Percentiles rank a stretch among this genome's conserved stretches.
These are phyloP conservation scores for Iphiclides podalirius DNA, from an alignment of 2,888 invertebrate species.

Conservation along the genomic window DNA sequence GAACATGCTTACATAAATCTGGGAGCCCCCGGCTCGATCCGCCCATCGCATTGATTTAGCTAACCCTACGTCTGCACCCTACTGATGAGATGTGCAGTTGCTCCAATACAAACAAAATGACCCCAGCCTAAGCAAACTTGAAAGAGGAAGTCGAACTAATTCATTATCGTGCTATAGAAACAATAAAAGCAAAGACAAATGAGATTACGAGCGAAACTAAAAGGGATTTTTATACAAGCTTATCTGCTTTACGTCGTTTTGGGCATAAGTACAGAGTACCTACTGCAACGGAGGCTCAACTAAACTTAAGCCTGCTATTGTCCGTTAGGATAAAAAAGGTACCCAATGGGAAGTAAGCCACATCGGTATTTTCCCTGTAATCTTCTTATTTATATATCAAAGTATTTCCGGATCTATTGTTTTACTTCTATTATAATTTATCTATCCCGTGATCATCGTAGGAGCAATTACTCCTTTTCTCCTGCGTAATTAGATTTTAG, in stretches of 20 bases:
- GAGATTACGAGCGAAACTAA: conserved; percentile 68
- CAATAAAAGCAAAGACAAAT: conserved; percentile 68
- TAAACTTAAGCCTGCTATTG: conserved; percentile 63
- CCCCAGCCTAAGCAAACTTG: conserved; percentile 44
- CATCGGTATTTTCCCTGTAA: conserved; percentile 47
- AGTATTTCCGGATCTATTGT: conserved; percentile 51
- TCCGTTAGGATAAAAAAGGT: conserved; percentile 68
- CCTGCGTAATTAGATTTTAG: neutral
- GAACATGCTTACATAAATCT: conserved; percentile 57
- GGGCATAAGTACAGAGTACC: conserved; percentile 62
- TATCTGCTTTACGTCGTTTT: conserved; percentile 68
- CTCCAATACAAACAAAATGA: conserved; percentile 64
- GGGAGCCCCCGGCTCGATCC: conserved; percentile 56
- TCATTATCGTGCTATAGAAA: conserved; percentile 56
- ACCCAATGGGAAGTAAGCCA: conserved; percentile 44
- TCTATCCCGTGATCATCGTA: neutral
- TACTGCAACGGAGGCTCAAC: conserved; percentile 59
- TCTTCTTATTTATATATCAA: conserved; percentile 58
- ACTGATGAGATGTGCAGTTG: conserved; percentile 54
- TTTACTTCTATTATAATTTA: conserved; percentile 35
- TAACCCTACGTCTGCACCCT: conserved; percentile 56
- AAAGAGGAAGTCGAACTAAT: conserved; percentile 40
- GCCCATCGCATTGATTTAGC: conserved; percentile 63
- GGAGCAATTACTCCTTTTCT: neutral
- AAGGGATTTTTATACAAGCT: conserved; percentile 67